Base-by-base conservation (phyloP, 2,888 invertebrate species). In the Thymelicus lineola region DNA sequence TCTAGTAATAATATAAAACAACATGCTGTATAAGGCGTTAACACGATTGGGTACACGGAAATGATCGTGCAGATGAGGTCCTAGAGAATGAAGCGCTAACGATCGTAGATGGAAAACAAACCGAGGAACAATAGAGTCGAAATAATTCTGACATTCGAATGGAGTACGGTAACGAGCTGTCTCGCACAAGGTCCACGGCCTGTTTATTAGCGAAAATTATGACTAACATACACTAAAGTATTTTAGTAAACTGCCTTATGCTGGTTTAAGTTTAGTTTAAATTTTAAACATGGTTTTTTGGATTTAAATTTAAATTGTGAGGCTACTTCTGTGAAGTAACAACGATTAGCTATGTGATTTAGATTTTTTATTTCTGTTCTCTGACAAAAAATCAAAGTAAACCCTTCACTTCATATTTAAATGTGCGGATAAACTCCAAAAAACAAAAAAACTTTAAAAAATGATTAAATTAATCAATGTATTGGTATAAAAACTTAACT, bases 141-240 rank as follows among this genome's bases (percentile, higher is more conserved):
- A 84, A 74, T 76, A 74, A 78, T 81, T 81, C 78, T 86, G 82
- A 87, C 83, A 86, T 82, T 83, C 80, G 81, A 85, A 85, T 78
- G 64, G 77, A 82, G 83, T 83, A 79, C 78, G 80, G 74, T 82
- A 85, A 86, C 83, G 77, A 86, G 82, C 82, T 85, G 87, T 86
- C 84, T 79, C 79, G 77, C 61, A 71, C 83, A 86, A 86, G 86
- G 86, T 75, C 78, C 71, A 72, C 70, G 38, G 61, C 14, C 48
- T 70, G 73, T 70, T 72, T 71, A 73, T 70, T 70, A 72, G 67
- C 69, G 71, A 73, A 75, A 69, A 71, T 70, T 63, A 60, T 70
- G 58, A 71, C 46, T 59, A 69, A 67, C 50, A 68, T 65, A 64
- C 50, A 64, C n/a, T 50, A 42, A 20, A 42, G 57, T 55, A 12